Evolutionary conservation across 2,797 vertebrate species (phyloP), one percentile per base, ranked within the genome.

Genomic region (Apogon hyalosoma): DNA sequence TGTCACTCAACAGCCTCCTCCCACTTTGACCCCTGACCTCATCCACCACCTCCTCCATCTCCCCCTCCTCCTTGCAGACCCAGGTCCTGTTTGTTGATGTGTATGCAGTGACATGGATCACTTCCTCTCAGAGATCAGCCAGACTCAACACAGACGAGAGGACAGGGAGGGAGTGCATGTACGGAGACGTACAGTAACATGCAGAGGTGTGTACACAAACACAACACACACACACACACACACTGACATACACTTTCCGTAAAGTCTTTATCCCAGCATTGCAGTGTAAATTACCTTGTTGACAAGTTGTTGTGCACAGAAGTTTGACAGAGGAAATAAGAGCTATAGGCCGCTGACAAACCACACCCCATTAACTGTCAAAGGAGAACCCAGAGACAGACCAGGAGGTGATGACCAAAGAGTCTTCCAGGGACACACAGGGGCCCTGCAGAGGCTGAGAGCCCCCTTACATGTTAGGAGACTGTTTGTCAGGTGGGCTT

Each of bases 21-120:
- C 80, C 58, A 55, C 51, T 28, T 2, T 60, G 63, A 85, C 80
- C 85, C 38, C 53, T 75, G 75, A 85, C 70, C 79, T 47, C 1
- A 10, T 11, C 41, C 61, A 33, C 56, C 66, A 48, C 52, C 61
- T 68, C 51, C 60, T 12, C n/a, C 60, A 6, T 53, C 40, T 45
- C 42, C 75, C 21, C 43, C 47, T 40, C 40, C 43, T 59, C 63
- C 75, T 71, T 73, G 38, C 78, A 65, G 60, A 41, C 55, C 13
- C 55, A 16, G 75, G 57, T 74, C 65, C 40, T 87, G 87, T 90
- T 89, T 91, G 88, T 91, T 91, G 89, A 86, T 87, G 82, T 86
- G 87, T 85, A 62, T 41, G 62, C 79, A 78, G 64, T 45, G 64
- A 83, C 86, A 90, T 42, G 81, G 87, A 87, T 87, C 90, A 82